Conservation (phyloP, 2,888 invertebrate genomes). For the Apocheima hispidaria region DNA sequence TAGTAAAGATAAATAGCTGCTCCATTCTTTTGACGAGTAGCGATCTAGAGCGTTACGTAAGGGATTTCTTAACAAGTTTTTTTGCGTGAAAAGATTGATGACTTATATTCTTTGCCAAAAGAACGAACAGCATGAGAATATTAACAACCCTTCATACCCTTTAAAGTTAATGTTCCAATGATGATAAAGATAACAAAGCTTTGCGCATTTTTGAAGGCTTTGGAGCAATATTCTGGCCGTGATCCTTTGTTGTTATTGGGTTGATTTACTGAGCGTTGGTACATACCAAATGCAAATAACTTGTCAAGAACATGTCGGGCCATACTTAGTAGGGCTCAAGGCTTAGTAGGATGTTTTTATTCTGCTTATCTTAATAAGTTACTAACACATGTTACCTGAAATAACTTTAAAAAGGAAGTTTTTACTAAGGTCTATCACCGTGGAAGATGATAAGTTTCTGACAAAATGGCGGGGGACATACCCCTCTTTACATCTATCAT, state of each 20-base stretch:
- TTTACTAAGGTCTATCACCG: too few relatives aligned
- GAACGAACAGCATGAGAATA: constrained; percentile 6
- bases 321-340: too few relatives aligned
- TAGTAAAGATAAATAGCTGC: constrained; percentile 2
- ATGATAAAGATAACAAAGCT: constrained; percentile 10
- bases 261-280: neutral
- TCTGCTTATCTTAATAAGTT: too few relatives aligned
- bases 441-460: too few relatives aligned
- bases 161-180: constrained; percentile 27
- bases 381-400: too few relatives aligned
- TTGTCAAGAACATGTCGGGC: too few relatives aligned
- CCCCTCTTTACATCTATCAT: too few relatives aligned
- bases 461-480: too few relatives aligned
- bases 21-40: neutral
- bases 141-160: constrained; percentile 19
- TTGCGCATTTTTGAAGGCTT: neutral
- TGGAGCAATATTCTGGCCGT: neutral
- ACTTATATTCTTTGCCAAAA: constrained; percentile 9
- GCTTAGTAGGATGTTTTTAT: too few relatives aligned
- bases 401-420: too few relatives aligned
- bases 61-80: constrained; percentile 3
- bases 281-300: too few relatives aligned
- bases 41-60: constrained; percentile 4
- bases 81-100: constrained; percentile 26
- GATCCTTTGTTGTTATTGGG: neutral